Evolutionary conservation across 2,113 vertebrate species (phyloP).

Genomic region (Numenius arquata): DNA sequence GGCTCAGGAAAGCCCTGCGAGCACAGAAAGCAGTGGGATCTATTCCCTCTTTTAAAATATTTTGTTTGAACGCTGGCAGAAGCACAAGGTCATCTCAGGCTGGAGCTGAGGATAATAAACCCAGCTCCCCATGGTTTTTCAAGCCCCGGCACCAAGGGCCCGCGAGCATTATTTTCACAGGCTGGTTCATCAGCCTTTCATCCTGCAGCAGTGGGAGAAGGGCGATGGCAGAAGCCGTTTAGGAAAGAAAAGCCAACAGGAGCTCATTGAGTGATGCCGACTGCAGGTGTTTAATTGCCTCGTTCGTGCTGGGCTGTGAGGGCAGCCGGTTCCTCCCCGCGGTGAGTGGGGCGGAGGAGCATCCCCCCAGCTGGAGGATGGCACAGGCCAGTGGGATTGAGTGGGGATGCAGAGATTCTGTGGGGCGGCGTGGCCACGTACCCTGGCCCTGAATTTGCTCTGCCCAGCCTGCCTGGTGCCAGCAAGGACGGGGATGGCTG

Average conservation of each 20-base stretch:
- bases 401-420: not conserved
- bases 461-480: not conserved
- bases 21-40: not conserved
- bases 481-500: not conserved
- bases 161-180: not conserved
- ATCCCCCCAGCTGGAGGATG: not conserved
- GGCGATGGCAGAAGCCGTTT: not conserved
- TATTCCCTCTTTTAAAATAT: constrained; percentile 19
- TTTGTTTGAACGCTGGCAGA: constrained; percentile 69
- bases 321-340: fast-evolving
- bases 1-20: constrained; percentile 32
- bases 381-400: fast-evolving
- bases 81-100: constrained; percentile 65
- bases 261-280: fast-evolving
- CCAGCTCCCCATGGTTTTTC: not conserved
- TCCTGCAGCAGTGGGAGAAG: not conserved
- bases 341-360: not conserved
- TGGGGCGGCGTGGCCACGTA: fast-evolving
- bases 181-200: not conserved
- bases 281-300: not conserved
- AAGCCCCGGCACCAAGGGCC: not conserved
- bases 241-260: not conserved
- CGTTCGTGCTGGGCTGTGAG: fast-evolving
- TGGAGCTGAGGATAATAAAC: constrained; percentile 59
- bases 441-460: not conserved